Evolutionary conservation across 1,140 invertebrate species (phyloP), one percentile per base, ranked within the genome.

Genomic region (Drosophila rhopaloa): DNA sequence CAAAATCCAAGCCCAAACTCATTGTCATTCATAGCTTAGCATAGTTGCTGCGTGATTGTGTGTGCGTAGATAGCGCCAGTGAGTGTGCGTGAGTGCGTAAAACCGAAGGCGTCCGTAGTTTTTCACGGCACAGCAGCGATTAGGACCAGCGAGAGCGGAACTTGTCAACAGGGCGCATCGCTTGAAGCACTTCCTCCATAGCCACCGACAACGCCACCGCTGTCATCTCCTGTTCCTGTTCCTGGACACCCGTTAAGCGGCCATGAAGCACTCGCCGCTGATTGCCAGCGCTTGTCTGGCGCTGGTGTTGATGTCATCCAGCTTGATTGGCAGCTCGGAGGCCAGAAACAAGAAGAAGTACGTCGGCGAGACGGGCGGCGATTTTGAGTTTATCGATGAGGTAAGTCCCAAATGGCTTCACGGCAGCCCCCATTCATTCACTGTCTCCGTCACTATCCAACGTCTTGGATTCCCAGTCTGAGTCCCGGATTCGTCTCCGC

Each of bases 381-480:
- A 91, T 86, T 91, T 91, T 76, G 90, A 91, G 81, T 91, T 91
- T 83, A 91, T 91, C 81, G 90, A 91, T 90, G 90, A 91, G 90
- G 90, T 91, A 91, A 91, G 90, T 91, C 65, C 65, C 84, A 89
- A 84, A 81, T 89, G 77, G 70, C 67, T 82, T 65, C 56, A 51
- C 58, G 53, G 51, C 16, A 66, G 73, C 44, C 62, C 55, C 48
- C 48, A 51, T 32, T 35, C 55, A 44, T 32, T 76, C 27, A 58
- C 59, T 66, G 73, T 66, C 60, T 43, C 66, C 65, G 50, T 44
- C 38, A 57, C 50, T 37, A 24, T 4, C 4, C 51, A 46, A 47
- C 27, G 41, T 29, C 29, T 53, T 56, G 51, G 46, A 54, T 59
- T 54, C 43, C 38, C 56, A n/a, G 37, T 65, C 54, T 55, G 59